Conservation (phyloP, 1,140 invertebrate species). For the Parapsyche elsis region DNA sequence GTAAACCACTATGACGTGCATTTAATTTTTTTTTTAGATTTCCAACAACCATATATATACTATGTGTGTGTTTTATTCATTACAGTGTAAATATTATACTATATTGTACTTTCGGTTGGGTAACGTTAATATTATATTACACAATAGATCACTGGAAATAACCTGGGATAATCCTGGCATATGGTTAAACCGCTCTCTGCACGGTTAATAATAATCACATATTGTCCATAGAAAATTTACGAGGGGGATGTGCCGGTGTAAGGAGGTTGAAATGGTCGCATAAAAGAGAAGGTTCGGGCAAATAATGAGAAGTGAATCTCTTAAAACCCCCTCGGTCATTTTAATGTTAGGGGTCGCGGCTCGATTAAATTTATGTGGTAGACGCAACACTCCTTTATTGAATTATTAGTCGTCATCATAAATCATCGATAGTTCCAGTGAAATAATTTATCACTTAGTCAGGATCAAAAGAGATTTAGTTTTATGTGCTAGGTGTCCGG, state of each 20-base stretch:
- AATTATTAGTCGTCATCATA: constrained; percentile 9
- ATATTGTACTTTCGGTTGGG: neutral
- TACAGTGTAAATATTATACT: too few relatives aligned
- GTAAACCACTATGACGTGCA: neutral
- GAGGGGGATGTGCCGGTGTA: neutral
- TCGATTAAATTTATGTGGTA: constrained; percentile 18
- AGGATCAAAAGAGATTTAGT: too few relatives aligned
- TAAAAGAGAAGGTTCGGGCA: neutral
- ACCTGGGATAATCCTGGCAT: neutral
- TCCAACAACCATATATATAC: too few relatives aligned
- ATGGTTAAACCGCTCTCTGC: neutral
- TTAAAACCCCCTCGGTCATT: constrained; percentile 16
- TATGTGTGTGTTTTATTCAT: too few relatives aligned
- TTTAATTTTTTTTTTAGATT: neutral
- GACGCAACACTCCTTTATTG: constrained; percentile 1
- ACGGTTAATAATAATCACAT: constrained; percentile 15
- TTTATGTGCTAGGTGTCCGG: too few relatives aligned
- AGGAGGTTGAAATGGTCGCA: neutral
- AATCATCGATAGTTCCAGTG: neutral
- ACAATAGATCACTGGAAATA: neutral
- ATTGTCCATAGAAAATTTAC: constrained; percentile 27
- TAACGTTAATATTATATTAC: neutral
- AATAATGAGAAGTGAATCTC: constrained; percentile 12
- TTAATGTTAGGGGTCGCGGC: constrained; percentile 12
- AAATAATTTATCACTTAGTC: too few relatives aligned